Evolutionary conservation across 2,797 vertebrate species (phyloP).

Genomic region (Pseudocheirus occidentalis): DNA sequence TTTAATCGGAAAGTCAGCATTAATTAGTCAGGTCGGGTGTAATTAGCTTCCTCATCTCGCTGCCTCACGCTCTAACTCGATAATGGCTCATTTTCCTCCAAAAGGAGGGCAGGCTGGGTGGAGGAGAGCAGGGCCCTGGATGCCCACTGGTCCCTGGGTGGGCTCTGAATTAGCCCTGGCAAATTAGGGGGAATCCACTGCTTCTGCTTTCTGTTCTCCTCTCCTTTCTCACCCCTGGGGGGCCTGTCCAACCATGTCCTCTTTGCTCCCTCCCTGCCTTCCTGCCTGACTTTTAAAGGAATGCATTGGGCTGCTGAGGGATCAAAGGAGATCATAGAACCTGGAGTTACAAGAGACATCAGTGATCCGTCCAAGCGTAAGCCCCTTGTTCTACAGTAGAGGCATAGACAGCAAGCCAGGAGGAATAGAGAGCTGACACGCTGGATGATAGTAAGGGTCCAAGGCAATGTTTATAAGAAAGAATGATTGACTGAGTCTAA

Average conservation of each 20-base stretch:
- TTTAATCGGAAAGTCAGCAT: constrained; percentile 81
- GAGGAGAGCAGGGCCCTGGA: not conserved
- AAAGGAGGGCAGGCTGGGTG: constrained; percentile 55
- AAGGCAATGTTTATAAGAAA: not conserved
- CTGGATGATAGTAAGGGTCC: not conserved
- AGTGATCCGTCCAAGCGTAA: constrained; percentile 32
- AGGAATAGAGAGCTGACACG: not conserved
- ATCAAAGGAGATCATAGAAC: constrained; percentile 37
- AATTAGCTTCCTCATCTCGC: constrained; percentile 82
- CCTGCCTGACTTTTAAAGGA: constrained; percentile 38
- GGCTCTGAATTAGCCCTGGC: not conserved
- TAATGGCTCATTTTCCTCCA: constrained; percentile 72
- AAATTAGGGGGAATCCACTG: not conserved
- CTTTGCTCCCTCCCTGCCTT: constrained; percentile 37
- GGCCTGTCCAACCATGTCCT: not conserved
- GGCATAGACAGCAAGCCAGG: constrained; percentile 48
- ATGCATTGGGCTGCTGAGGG: constrained; percentile 24
- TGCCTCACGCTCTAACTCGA: constrained; percentile 75
- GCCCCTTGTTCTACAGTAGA: constrained; percentile 37
- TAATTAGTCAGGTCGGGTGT: constrained; percentile 81
- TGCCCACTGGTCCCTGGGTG: not conserved
- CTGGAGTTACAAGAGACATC: constrained; percentile 41
- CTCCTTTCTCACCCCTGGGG: not conserved
- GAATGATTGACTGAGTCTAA: not conserved
- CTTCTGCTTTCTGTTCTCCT: not conserved